These are phyloP conservation scores for Cheilosia impressa DNA, from an alignment of 2,888 invertebrate species.

Conservation along the genomic window DNA sequence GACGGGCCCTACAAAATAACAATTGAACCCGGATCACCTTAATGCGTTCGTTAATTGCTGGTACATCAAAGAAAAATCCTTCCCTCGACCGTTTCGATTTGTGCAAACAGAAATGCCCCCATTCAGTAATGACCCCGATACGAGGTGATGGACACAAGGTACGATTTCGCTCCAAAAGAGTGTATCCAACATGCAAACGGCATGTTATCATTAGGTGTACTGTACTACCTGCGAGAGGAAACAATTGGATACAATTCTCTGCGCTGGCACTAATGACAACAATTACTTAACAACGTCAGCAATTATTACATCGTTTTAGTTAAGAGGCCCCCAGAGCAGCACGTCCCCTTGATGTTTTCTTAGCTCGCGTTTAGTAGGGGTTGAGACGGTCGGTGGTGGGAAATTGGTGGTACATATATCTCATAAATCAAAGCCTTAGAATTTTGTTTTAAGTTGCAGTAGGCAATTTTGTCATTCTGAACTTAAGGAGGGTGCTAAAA, in stretches of 20 bases:
- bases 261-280: slow-evolving; percentile 56
- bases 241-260: slow-evolving; percentile 21
- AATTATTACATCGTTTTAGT: slow-evolving; percentile 67
- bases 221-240: slow-evolving; percentile 4
- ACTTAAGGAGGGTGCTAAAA: too few species aligned
- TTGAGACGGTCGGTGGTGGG: not conserved
- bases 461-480: too few species aligned
- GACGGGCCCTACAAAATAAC: slow-evolving; percentile 50
- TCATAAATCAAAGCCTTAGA: too few species aligned
- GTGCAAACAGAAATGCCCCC: slow-evolving; percentile 46
- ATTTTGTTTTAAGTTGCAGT: too few species aligned
- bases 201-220: slow-evolving; percentile 23
- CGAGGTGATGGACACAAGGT: slow-evolving; percentile 19
- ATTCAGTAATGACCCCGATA: slow-evolving; percentile 27
- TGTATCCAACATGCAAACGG: slow-evolving; percentile 11
- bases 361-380: not conserved
- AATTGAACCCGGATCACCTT: slow-evolving; percentile 57
- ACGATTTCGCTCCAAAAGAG: slow-evolving; percentile 17
- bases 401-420: not conserved
- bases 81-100: slow-evolving; percentile 18
- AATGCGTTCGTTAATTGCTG: slow-evolving; percentile 61
- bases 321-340: slow-evolving; percentile 40
- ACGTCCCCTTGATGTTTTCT: slow-evolving; percentile 9
- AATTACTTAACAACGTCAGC: slow-evolving; percentile 53
- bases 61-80: slow-evolving; percentile 55